A percentile compares a stretch with the other conserved stretches of the same genome.
phyloP scores from a whole-genome alignment of 92 coral and sea anemone species.

The Meandrina meandrites region DNA sequence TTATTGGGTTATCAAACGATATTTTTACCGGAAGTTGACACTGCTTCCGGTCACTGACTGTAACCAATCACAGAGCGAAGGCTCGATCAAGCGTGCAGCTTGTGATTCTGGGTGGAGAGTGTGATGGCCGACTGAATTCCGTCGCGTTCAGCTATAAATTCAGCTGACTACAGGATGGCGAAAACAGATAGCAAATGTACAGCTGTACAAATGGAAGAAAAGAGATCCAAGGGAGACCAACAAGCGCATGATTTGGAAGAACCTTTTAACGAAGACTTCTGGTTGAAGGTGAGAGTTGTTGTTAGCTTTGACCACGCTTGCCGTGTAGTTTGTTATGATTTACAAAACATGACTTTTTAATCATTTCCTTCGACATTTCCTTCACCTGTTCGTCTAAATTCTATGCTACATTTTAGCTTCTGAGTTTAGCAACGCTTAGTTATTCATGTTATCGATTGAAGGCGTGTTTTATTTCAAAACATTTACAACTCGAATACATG shows the following conservation, averaged over 20 bases:
- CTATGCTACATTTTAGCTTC: neutral
- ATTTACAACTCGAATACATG: neutral
- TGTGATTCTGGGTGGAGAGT: conserved; percentile 31
- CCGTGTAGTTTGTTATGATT: neutral
- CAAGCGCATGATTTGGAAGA: conserved; percentile 61
- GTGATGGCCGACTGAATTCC: conserved; percentile 10
- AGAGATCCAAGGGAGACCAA: conserved; percentile 19
- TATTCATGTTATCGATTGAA: neutral
- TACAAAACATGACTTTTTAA: neutral
- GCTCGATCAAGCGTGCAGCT: conserved; percentile 1
- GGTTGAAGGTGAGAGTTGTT: conserved; percentile 76
- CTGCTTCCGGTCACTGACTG: conserved; percentile 12
- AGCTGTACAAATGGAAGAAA: conserved; percentile 71
- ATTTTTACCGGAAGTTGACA: conserved; percentile 13
- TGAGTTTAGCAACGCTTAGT: neutral
- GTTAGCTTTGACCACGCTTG: neutral
- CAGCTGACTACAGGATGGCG: conserved; percentile 51
- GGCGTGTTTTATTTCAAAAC: neutral
- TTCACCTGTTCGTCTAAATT: neutral
- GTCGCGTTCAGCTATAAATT: conserved; percentile 17
- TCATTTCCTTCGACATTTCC: neutral
- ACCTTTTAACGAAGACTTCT: conserved; percentile 87
- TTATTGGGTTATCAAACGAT: conserved; percentile 12
- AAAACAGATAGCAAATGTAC: conserved; percentile 43
- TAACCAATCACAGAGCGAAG: conserved; percentile 28